A percentile compares a stretch with the other conserved stretches of the same genome.
Conservation (phyloP, 2,113 vertebrate species). For the Thermophis baileyi region DNA sequence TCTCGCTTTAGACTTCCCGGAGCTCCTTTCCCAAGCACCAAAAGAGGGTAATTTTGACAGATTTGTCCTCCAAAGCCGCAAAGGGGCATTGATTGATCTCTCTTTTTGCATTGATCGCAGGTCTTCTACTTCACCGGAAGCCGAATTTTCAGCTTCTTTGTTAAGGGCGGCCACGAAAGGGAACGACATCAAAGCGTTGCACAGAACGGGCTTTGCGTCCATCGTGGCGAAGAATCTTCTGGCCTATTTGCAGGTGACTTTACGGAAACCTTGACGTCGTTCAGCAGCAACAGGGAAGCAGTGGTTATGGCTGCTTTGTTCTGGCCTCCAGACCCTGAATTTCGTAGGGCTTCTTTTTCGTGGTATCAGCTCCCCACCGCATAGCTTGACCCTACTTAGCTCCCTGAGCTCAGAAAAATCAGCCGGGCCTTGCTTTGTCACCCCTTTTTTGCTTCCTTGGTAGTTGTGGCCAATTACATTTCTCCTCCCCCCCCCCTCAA, state of each 20-base stretch:
- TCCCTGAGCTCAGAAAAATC: neutral
- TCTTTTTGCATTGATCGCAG: conserved; percentile 26
- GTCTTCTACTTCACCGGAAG: conserved; percentile 30
- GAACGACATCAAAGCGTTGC: conserved; percentile 58
- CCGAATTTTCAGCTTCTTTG: conserved; percentile 71
- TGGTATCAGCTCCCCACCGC: neutral
- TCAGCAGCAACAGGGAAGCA: no score
- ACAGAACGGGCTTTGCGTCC: conserved; percentile 47
- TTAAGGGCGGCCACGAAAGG: conserved; percentile 65
- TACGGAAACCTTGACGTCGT: neutral
- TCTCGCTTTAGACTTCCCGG: neutral
- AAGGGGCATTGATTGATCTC: neutral
- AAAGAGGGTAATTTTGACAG: neutral
- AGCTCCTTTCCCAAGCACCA: neutral
- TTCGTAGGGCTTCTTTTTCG: neutral
- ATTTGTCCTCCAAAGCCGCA: conserved; percentile 33
- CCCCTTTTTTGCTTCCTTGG: neutral
- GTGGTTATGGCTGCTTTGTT: neutral
- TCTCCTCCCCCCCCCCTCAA: neutral
- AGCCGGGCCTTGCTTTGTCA: neutral
- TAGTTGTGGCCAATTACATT: neutral
- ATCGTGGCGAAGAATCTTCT: neutral
- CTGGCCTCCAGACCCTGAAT: neutral
- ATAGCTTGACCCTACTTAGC: neutral
- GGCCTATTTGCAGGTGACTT: neutral